phyloP scores from a whole-genome alignment of 1,140 invertebrate species.

The Formica selysi region DNA sequence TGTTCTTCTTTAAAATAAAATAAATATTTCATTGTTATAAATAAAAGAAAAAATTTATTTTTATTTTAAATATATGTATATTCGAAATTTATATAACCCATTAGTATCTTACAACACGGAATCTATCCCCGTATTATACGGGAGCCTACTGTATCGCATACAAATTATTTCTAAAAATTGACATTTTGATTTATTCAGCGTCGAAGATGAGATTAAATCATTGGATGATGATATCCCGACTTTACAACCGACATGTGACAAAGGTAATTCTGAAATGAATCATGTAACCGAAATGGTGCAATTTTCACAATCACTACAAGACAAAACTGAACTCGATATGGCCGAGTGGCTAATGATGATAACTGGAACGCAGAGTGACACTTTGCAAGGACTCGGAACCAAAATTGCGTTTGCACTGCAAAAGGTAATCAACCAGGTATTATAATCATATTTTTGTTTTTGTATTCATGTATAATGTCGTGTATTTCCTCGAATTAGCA shows the following conservation, averaged over 20 bases:
- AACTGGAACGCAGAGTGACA: slow-evolving; percentile 22
- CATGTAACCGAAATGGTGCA: slow-evolving; percentile 10
- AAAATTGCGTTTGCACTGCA: slow-evolving; percentile 46
- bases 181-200: slow-evolving; percentile 32
- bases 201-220: slow-evolving; percentile 30
- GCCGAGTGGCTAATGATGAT: slow-evolving; percentile 48
- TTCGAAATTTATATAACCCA: background rate
- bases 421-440: background rate
- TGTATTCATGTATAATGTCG: background rate
- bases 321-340: slow-evolving; percentile 44
- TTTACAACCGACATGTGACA: slow-evolving; percentile 40
- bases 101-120: too few species aligned
- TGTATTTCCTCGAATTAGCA: slow-evolving; percentile 8
- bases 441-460: background rate
- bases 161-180: background rate
- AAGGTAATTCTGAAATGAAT: slow-evolving; percentile 30
- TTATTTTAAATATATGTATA: too few species aligned
- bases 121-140: too few species aligned
- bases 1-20: too few species aligned
- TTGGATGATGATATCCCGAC: background rate
- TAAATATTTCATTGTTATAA: too few species aligned
- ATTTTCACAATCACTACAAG: slow-evolving; percentile 14
- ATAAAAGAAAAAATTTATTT: too few species aligned
- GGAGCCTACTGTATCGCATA: background rate
- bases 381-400: slow-evolving; percentile 33